Evolutionary conservation across 2,113 vertebrate species (phyloP).

Genomic region (Hiodon tergisus): DNA sequence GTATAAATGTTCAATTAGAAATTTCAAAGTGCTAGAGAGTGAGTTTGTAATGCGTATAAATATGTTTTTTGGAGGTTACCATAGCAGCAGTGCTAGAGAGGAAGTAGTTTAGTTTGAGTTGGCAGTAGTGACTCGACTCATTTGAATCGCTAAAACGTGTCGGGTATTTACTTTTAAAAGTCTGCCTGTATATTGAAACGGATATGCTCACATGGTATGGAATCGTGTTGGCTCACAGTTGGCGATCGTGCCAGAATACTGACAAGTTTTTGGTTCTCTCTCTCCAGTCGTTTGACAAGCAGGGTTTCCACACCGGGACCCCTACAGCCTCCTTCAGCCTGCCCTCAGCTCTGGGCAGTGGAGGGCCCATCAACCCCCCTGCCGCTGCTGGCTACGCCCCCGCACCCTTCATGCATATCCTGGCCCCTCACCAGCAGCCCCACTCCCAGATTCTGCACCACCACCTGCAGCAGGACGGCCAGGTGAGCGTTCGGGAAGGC

Average conservation of each 20-base stretch:
- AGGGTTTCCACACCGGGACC: constrained; percentile 81
- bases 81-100: no score
- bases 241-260: neutral
- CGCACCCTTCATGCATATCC: constrained; percentile 92
- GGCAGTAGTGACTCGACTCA: no score
- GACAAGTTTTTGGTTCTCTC: neutral
- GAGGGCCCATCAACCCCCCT: constrained; percentile 86
- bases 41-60: no score
- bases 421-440: constrained; percentile 92
- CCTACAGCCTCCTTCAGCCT: constrained; percentile 90
- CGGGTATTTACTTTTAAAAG: no score
- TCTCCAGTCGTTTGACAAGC: constrained; percentile 80
- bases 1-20: no score
- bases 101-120: no score
- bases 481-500: constrained; percentile 59
- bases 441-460: constrained; percentile 97
- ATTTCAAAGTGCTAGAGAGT: no score
- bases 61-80: no score
- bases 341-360: constrained; percentile 89
- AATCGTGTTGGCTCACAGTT: neutral
- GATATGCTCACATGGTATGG: neutral
- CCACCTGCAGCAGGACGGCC: constrained; percentile 94
- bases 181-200: no score
- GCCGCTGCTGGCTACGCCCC: constrained; percentile 89
- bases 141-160: no score